Conservation (phyloP, 2,888 invertebrate genomes). For the Cephonodes hylas region DNA sequence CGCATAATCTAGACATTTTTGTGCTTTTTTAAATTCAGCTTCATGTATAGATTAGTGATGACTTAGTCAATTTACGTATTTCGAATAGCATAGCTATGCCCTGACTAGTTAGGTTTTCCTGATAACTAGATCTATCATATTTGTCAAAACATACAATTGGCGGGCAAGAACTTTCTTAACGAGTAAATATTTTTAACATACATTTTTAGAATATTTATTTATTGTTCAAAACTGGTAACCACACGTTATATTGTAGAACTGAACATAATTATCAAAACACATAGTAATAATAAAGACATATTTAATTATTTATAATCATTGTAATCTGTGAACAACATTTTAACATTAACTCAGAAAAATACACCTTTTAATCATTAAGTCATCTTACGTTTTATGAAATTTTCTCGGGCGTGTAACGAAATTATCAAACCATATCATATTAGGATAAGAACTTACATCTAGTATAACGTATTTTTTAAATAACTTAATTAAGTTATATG, state of each 20-base stretch:
- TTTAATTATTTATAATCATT: no score
- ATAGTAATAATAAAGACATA: no score
- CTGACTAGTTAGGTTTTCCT: constrained; percentile 10
- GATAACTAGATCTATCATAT: neutral
- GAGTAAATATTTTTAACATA: neutral
- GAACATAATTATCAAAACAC: neutral
- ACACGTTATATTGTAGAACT: no score
- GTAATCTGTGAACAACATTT: no score
- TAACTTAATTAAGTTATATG: neutral
- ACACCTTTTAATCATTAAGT: neutral
- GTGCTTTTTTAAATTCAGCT: neutral
- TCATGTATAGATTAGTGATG: constrained; percentile 22
- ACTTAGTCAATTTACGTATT: constrained; percentile 34
- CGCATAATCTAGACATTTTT: neutral
- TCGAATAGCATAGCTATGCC: constrained; percentile 37
- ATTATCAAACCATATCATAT: constrained; percentile 71
- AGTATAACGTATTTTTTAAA: neutral
- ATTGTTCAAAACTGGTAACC: neutral
- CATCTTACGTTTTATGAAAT: neutral
- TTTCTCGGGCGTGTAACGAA: constrained; percentile 25
- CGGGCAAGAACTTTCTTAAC: neutral
- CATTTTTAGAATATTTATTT: neutral
- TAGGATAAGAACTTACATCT: constrained; percentile 42
- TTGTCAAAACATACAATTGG: neutral
- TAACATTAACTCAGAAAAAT: neutral